Base-by-base conservation (phyloP, 2,888 invertebrate genomes). In the Cataglyphis albicans region DNA sequence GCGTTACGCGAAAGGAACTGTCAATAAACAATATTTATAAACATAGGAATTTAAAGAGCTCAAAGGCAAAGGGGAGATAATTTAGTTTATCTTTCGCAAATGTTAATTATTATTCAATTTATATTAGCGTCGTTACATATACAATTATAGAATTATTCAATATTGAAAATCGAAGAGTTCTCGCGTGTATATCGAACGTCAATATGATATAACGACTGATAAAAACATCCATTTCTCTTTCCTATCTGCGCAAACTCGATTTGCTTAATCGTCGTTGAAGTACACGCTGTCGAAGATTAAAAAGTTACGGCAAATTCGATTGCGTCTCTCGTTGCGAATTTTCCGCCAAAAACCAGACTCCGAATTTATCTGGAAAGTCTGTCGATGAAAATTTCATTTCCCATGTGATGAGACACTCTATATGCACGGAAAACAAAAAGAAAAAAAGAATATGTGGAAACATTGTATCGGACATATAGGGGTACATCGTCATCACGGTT, bases 61-160 rank as follows among this genome's bases (percentile, higher is more conserved):
- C 21, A 32, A 32, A 68, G 52, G 5, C 10, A 10, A 44, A 18
- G 35, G 59, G 12, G 44, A 59, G 38, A 61, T 63, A 44, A 78
- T 68, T 78, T 57, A 35, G 57, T 57, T 57, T 59, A 18, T n/a
- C 15, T 52, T 32, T 68, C 6, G 57, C 21, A 59, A 15, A 68
- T 59, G 41, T 68, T 32, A 59, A 41, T 68, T 68, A 41, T 68
- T 68, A 68, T 68, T 78, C 68, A 44, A 78, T 29, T 29, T 35
- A 35, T 35, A 35, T 44, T 10, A n/a, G 29, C n/a, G 21, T 67
- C 15, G 55, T 57, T 76, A 57, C 25, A 57, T 41, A n/a, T 32
- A 52, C 52, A 29, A 29, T 67, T 12, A 57, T 25, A 55, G 41
- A 57, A 18, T 41, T 76, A 76, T 67, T 55, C 57, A 76, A 57